phyloP scores from a whole-genome alignment of 2,888 invertebrate species.

The Escarpia spicata region DNA sequence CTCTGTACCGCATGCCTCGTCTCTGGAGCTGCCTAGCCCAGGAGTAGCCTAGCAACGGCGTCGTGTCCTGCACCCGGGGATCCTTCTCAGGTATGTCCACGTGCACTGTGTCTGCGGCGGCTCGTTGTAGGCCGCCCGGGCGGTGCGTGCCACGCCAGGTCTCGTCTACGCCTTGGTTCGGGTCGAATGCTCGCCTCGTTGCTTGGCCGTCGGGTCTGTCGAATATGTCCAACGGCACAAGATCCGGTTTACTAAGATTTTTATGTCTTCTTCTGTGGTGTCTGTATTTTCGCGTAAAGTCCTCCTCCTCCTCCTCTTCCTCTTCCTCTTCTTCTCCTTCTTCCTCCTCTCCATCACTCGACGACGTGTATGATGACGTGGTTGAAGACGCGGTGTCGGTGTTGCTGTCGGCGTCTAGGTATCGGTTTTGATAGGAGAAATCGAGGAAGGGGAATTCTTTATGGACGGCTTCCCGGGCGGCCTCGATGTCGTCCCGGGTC shows the following conservation, averaged over 20 bases:
- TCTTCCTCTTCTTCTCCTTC: not conserved
- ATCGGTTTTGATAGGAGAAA: not conserved
- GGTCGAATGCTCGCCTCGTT: not conserved
- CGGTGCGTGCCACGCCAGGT: not conserved
- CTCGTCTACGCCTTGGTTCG: not conserved
- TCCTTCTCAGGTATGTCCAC: not conserved
- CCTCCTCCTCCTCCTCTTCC: not conserved
- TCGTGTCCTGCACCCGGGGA: not conserved
- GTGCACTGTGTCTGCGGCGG: not conserved
- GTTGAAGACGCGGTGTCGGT: not conserved
- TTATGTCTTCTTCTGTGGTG: not conserved
- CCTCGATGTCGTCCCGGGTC: not conserved
- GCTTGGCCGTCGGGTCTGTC: not conserved
- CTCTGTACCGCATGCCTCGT: not conserved
- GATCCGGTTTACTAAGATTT: not conserved
- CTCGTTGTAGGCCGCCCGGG: not conserved
- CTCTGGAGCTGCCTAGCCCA: not conserved
- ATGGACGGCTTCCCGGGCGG: not conserved
- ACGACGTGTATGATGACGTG: not conserved
- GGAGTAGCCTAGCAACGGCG: not conserved
- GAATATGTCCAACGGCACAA: not conserved
- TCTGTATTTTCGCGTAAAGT: not conserved
- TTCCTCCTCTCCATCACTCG: slow-evolving; percentile 3
- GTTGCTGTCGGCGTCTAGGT: not conserved
- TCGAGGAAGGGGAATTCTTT: not conserved